A percentile compares a stretch with the other conserved stretches of the same genome.
These are phyloP conservation scores for Penaeus vannamei DNA, from an alignment of 1,140 invertebrate species.

Conservation along the genomic window DNA sequence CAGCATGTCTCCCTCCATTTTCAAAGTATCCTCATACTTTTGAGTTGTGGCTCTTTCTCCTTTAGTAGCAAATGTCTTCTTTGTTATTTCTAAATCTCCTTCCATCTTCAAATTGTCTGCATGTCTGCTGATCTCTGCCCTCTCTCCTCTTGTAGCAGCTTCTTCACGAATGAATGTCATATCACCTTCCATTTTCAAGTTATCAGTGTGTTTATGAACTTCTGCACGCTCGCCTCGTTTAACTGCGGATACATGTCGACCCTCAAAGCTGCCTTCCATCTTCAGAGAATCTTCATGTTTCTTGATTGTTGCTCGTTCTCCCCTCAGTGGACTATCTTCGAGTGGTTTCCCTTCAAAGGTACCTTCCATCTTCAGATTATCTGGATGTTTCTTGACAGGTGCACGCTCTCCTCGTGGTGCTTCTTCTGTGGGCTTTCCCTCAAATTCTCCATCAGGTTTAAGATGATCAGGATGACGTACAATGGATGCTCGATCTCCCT, in stretches of 20 bases:
- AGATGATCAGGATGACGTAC: conserved; percentile 75
- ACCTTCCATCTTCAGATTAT: conserved; percentile 68
- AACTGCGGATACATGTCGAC: conserved; percentile 17
- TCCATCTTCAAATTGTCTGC: conserved; percentile 67
- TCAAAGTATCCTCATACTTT: conserved; percentile 74
- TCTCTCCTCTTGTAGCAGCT: conserved; percentile 54
- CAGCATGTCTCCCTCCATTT: conserved; percentile 78
- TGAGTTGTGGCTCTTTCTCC: conserved; percentile 72
- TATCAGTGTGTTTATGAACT: conserved; percentile 73
- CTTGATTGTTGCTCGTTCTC: conserved; percentile 70
- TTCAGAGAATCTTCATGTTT: conserved; percentile 74
- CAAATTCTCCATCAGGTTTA: conserved; percentile 78
- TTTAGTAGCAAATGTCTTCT: conserved; percentile 59
- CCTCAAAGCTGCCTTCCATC: conserved; percentile 72
- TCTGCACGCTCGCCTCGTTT: conserved; percentile 64
- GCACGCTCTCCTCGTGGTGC: conserved; percentile 64
- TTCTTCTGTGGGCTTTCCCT: conserved; percentile 63
- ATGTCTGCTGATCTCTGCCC: conserved; percentile 64
- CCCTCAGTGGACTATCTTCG: conserved; percentile 61
- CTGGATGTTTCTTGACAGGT: conserved; percentile 50
- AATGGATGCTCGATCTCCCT: conserved; percentile 72
- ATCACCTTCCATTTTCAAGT: conserved; percentile 37
- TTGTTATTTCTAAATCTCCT: conserved; percentile 62
- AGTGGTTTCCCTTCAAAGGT: conserved; percentile 60
- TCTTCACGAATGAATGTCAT: conserved; percentile 40